Evolutionary conservation across 2,113 vertebrate species (phyloP).

Genomic region (Ursus arctos): DNA sequence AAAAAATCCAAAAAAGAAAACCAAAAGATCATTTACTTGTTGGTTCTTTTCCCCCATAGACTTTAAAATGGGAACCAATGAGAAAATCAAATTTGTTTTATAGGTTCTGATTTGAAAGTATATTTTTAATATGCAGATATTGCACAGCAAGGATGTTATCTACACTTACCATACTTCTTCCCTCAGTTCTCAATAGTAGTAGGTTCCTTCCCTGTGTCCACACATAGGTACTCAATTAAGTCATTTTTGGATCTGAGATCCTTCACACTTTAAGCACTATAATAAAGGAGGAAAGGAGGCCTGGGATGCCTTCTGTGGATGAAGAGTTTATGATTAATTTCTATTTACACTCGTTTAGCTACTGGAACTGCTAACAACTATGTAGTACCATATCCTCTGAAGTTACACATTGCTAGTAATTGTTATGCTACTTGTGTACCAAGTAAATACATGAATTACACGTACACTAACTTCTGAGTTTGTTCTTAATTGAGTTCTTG

Average conservation of each 20-base stretch:
- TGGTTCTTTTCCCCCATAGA: not conserved
- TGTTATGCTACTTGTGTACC: constrained; percentile 14
- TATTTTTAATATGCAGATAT: not conserved
- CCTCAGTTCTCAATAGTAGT: not conserved
- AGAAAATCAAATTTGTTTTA: not conserved
- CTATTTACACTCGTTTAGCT: constrained; percentile 32
- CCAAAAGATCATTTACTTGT: not conserved
- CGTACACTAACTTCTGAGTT: constrained; percentile 68
- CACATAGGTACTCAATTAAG: not conserved
- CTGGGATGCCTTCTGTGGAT: not conserved
- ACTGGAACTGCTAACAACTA: constrained; percentile 22
- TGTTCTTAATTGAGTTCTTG: constrained; percentile 78
- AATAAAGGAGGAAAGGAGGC: not conserved
- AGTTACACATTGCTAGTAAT: constrained; percentile 19
- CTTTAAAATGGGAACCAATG: not conserved
- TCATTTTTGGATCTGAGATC: not conserved
- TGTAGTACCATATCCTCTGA: not conserved
- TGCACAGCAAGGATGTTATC: not conserved
- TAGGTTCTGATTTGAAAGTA: constrained; percentile 8
- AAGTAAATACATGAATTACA: constrained; percentile 70
- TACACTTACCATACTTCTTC: not conserved
- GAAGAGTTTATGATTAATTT: constrained; percentile 30
- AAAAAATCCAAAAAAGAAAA: not conserved
- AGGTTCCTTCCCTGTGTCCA: not conserved
- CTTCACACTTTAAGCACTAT: not conserved